Evolutionary conservation across 2,797 vertebrate species (phyloP).

Genomic region (Champsocephalus gunnari): DNA sequence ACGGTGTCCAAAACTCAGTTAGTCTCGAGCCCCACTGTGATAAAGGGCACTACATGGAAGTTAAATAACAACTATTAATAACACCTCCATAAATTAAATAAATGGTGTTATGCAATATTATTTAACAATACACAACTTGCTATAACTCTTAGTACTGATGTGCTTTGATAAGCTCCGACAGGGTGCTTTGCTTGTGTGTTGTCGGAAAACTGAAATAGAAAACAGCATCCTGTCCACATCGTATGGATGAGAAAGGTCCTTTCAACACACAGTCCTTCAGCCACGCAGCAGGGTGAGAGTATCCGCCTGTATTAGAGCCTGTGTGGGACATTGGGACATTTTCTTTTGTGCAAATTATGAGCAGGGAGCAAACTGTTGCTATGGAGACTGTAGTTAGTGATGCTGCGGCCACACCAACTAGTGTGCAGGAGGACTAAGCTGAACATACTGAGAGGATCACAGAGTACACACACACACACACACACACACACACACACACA

Average conservation of each 20-base stretch:
- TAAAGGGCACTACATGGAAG: neutral
- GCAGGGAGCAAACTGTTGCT: constrained; percentile 78
- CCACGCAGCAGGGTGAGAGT: constrained; percentile 47
- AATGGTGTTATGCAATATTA: neutral
- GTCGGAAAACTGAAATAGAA: constrained; percentile 34
- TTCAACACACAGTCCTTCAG: constrained; percentile 59
- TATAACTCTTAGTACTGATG: neutral
- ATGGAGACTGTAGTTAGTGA: constrained; percentile 80
- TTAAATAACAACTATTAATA: neutral
- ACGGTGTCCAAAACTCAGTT: too few relatives aligned
- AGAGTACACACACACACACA: constrained; percentile 28
- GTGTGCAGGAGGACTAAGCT: constrained; percentile 58
- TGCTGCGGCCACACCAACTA: constrained; percentile 62
- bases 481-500: constrained; percentile 16
- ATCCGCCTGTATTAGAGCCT: constrained; percentile 53
- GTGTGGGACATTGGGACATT: constrained; percentile 69
- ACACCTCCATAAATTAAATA: neutral
- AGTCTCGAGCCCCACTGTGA: too few relatives aligned
- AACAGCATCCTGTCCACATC: constrained; percentile 52
- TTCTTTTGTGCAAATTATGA: constrained; percentile 76
- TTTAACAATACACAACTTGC: neutral
- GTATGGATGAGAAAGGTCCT: constrained; percentile 48
- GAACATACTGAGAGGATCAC: constrained; percentile 67
- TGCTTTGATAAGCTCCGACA: neutral
- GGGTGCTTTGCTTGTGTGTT: constrained; percentile 14